A percentile compares a stretch with the other conserved stretches of the same genome.
phyloP scores from a whole-genome alignment of 92 coral and sea anemone genomes.

The Actinernus sp. region DNA sequence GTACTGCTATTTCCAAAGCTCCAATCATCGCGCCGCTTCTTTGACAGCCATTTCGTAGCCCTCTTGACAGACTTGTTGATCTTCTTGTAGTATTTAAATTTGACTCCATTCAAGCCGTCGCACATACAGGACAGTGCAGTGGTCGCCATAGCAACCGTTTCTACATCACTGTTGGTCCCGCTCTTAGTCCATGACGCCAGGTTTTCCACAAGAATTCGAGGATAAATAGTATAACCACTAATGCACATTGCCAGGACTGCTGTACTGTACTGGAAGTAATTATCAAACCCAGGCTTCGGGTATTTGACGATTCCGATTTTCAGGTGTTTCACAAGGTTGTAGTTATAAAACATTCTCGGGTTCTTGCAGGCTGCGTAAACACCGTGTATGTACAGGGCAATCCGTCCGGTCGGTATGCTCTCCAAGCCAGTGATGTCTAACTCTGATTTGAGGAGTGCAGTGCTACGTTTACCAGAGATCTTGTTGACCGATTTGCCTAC shows the following conservation, averaged over 20 bases:
- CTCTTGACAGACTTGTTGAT: constrained; percentile 1
- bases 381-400: constrained; percentile 78
- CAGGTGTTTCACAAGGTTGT: constrained; percentile 57
- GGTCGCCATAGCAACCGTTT: constrained; percentile 70
- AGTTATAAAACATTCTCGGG: constrained; percentile 60
- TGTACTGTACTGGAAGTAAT: constrained; percentile 71
- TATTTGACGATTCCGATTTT: constrained; percentile 29
- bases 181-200: background rate
- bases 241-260: constrained; percentile 74
- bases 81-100: background rate
- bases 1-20: constrained; percentile 74
- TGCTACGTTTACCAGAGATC: constrained; percentile 27
- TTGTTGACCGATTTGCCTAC: constrained; percentile 61
- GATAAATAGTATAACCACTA: constrained; percentile 51
- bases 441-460: constrained; percentile 28
- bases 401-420: constrained; percentile 51
- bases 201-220: constrained; percentile 1
- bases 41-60: constrained; percentile 22
- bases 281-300: constrained; percentile 48
- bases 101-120: background rate
- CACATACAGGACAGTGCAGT: constrained; percentile 79
- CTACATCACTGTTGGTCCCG: constrained; percentile 8
- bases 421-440: constrained; percentile 26
- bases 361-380: constrained; percentile 62
- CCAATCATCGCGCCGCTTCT: constrained; percentile 42